Evolutionary conservation across 2,797 vertebrate species (phyloP), one percentile per base, ranked within the genome.

Genomic region (Pachyuromys duprasi): DNA sequence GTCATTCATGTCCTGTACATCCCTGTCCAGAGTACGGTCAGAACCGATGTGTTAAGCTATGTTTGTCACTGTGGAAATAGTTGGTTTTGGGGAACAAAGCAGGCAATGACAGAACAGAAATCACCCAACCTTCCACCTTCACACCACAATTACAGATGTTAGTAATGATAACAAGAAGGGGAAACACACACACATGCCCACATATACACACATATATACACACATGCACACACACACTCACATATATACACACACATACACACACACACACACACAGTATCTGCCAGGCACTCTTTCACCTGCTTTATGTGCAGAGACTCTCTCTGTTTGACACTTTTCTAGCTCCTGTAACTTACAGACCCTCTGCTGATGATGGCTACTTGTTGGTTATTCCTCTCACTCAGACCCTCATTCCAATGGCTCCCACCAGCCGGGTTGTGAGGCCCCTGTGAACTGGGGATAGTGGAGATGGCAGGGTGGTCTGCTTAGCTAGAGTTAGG

Each of bases 51-150:
- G 33, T 63, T 86, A 62, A 82, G 81, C 33, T 86, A 74, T 3
- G 65, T 28, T n/a, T 39, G 45, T 53, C 31, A 80, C 57, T 33
- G 24, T 69, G 31, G 89, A 74, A 86, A 83, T 65, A 36, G 13
- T 72, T 86, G 14, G 33, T 57, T 82, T 96, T 42, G 69, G 86
- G 91, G 57, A 22, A 24, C 7, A 2, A 13, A 55, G 18, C 24
- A 62, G 76, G n/a, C 7, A 53, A 12, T 22, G 84, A 89, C 5
- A 75, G 49, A 88, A 53, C 11, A 96, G 62, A 92, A 86, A 74
- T n/a, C n/a, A 89, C 39, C 45, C 8, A 69, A 36, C 45, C 13
- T 12, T 60, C 9, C 36, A 31, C 45, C 17, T 60, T 26, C 3
- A 1, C 26, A 28, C 22, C 14, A 60, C 14, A 65, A 42, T 53